A percentile compares a stretch with the other conserved stretches of the same genome.
phyloP scores from a whole-genome alignment of 2,888 invertebrate genomes.

The Torymus auratus region DNA sequence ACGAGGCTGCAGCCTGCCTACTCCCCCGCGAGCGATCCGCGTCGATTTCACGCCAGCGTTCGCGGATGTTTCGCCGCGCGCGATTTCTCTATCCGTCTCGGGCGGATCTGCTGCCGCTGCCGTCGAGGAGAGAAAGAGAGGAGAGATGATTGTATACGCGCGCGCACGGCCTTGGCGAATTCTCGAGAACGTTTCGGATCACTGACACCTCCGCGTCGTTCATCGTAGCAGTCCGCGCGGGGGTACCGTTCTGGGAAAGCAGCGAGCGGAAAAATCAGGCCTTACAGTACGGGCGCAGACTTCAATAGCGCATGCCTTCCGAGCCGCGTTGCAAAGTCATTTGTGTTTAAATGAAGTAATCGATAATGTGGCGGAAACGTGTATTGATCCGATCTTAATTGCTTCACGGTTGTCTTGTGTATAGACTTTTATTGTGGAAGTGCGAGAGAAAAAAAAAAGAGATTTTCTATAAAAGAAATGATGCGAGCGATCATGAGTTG shows the following conservation, averaged over 20 bases:
- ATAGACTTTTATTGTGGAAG: too few relatives aligned
- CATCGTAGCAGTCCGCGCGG: background rate
- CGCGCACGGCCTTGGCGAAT: background rate
- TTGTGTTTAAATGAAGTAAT: too few relatives aligned
- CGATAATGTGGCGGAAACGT: background rate
- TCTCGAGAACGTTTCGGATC: slow-evolving; percentile 24
- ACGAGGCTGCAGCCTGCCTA: background rate
- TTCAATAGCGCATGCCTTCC: background rate
- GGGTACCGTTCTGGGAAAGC: slow-evolving; percentile 31
- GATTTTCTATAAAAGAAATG: too few relatives aligned
- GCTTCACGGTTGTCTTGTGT: too few relatives aligned
- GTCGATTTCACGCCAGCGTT: background rate
- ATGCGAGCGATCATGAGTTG: too few relatives aligned
- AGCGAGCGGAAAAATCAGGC: slow-evolving; percentile 12
- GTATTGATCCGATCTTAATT: slow-evolving; percentile 4
- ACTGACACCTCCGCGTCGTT: slow-evolving; percentile 7
- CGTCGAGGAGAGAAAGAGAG: too few relatives aligned
- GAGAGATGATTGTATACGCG: background rate
- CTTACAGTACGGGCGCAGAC: background rate
- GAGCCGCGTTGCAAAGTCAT: too few relatives aligned
- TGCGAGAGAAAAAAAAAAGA: too few relatives aligned
- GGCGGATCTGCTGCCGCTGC: too few relatives aligned
- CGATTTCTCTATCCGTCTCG: background rate
- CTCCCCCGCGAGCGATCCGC: background rate
- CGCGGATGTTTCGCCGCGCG: slow-evolving; percentile 1